Conservation (phyloP, 1,140 invertebrate genomes). For the Idris sp. region DNA sequence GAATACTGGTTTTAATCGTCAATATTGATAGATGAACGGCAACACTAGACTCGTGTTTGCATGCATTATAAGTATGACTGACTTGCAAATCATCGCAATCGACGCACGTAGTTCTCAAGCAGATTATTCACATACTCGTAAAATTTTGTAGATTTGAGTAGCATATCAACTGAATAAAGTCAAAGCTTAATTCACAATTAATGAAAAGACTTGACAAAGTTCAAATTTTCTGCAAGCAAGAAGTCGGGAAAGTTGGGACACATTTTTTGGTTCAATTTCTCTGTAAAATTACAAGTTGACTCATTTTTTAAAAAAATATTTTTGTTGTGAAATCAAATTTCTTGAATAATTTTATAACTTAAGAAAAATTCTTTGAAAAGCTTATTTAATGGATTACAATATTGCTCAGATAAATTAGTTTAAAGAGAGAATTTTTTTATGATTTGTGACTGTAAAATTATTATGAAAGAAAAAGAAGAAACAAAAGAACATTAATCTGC, state of each 20-base stretch:
- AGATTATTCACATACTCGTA: slow-evolving; percentile 17
- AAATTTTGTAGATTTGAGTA: slow-evolving; percentile 11
- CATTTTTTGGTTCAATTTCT: too few species aligned
- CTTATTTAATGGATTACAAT: too few species aligned
- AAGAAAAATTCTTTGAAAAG: too few species aligned
- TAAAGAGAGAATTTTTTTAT: too few species aligned
- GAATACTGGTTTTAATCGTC: slow-evolving; percentile 29
- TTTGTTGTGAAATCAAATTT: too few species aligned
- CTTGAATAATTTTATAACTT: too few species aligned
- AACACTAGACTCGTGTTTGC: slow-evolving; percentile 20
- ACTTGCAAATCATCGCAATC: slow-evolving; percentile 35
- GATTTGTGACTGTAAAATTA: too few species aligned
- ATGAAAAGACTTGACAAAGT: neutral
- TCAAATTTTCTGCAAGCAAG: too few species aligned
- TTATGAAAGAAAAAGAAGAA: slow-evolving; percentile 27
- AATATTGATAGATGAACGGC: slow-evolving; percentile 33
- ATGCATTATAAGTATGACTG: slow-evolving; percentile 21
- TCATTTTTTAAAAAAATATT: too few species aligned
- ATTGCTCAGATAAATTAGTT: too few species aligned
- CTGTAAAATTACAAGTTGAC: too few species aligned
- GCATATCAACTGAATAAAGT: neutral
- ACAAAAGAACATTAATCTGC: slow-evolving; percentile 39
- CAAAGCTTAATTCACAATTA: slow-evolving; percentile 1
- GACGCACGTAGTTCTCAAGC: slow-evolving; percentile 21
- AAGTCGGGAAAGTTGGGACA: too few species aligned